A percentile compares a stretch with the other conserved stretches of the same genome.
Evolutionary conservation across 2,797 vertebrate genomes (phyloP).

Genomic region (Gymnoscopelus braueri): DNA sequence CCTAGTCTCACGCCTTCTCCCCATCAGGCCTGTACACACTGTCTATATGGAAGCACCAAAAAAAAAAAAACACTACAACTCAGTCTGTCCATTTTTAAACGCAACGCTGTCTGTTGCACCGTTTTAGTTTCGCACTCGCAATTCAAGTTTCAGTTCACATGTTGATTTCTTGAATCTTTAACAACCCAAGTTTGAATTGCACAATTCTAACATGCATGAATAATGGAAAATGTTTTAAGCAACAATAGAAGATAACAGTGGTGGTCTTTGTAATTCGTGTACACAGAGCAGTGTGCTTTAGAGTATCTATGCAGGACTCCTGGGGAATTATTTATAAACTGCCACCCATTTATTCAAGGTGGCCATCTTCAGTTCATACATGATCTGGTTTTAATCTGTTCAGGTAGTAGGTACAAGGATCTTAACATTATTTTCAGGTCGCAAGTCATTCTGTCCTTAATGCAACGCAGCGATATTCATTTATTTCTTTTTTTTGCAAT

Average conservation of each 20-base stretch:
- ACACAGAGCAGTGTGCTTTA: too few relatives aligned
- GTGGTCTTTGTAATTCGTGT: not conserved
- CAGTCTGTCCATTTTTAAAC: constrained; percentile 20
- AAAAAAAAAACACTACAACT: constrained; percentile 23
- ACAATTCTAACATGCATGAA: not conserved
- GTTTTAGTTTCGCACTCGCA: constrained; percentile 3
- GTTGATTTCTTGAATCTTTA: constrained; percentile 23
- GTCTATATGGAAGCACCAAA: constrained; percentile 43
- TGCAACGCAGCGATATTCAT: too few relatives aligned
- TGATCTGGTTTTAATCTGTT: too few relatives aligned
- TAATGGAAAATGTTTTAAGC: too few relatives aligned
- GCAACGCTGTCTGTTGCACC: constrained; percentile 20
- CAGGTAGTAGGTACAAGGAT: too few relatives aligned
- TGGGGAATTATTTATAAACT: not conserved
- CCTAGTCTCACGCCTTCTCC: constrained; percentile 12
- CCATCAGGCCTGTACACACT: constrained; percentile 22
- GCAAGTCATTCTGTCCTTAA: too few relatives aligned
- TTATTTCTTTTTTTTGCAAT: too few relatives aligned
- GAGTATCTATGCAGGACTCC: too few relatives aligned
- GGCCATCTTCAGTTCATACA: too few relatives aligned
- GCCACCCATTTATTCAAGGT: not conserved
- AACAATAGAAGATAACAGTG: too few relatives aligned
- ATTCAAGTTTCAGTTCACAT: constrained; percentile 12
- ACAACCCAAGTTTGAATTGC: constrained; percentile 1
- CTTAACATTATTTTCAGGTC: too few relatives aligned